phyloP scores from a whole-genome alignment of 2,888 invertebrate genomes.

The Drosophila meridiana region DNA sequence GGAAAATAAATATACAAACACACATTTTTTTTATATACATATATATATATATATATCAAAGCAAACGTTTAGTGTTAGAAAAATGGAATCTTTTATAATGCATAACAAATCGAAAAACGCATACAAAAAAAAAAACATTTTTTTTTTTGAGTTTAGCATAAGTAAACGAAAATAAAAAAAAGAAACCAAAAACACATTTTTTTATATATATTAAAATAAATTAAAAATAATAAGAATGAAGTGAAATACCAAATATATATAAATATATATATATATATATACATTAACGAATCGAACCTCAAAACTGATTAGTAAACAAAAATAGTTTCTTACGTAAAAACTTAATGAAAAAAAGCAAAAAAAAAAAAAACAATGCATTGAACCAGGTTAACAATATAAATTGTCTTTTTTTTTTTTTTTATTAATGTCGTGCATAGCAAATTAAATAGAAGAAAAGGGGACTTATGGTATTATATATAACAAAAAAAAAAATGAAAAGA shows the following conservation, averaged over 20 bases:
- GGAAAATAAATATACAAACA: constrained; percentile 41
- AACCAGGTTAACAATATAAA: constrained; percentile 36
- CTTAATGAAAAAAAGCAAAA: neutral
- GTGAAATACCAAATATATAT: constrained; percentile 30
- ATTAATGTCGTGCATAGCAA: constrained; percentile 34
- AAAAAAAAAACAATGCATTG: constrained; percentile 33
- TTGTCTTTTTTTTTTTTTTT: constrained; percentile 42
- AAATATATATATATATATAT: constrained; percentile 6
- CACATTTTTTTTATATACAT: constrained; percentile 45
- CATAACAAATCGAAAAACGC: constrained; percentile 51
- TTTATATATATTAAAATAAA: constrained; percentile 52
- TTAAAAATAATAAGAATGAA: constrained; percentile 28
- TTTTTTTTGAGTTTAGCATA: constrained; percentile 75
- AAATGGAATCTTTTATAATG: constrained; percentile 51
- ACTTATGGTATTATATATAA: constrained; percentile 30
- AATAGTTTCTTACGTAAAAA: constrained; percentile 53
- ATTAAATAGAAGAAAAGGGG: constrained; percentile 26
- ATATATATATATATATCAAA: constrained; percentile 41
- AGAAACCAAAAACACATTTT: constrained; percentile 33
- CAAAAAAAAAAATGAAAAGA: neutral
- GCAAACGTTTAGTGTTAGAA: constrained; percentile 51
- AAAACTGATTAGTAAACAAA: constrained; percentile 59
- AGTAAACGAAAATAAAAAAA: constrained; percentile 24
- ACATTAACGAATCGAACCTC: constrained; percentile 60
- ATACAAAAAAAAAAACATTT: constrained; percentile 37